Percentiles rank a stretch among this genome's conserved stretches.
These are phyloP conservation scores for Typhlomys cinereus DNA, from an alignment of 2,113 vertebrate species.

Conservation along the genomic window DNA sequence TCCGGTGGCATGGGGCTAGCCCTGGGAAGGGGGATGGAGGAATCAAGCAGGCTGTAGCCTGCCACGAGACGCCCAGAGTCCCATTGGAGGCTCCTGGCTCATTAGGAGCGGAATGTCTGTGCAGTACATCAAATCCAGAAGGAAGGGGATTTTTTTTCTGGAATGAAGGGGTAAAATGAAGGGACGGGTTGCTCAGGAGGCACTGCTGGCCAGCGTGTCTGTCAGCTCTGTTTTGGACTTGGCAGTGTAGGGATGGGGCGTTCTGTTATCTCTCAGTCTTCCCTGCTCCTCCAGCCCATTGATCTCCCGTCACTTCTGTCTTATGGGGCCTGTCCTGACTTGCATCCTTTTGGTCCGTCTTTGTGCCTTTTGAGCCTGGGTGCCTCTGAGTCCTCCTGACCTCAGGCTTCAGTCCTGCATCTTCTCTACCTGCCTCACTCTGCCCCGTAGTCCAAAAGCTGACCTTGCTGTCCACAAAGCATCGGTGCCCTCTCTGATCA, in stretches of 20 bases:
- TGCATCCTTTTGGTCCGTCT: neutral
- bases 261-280: neutral
- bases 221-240: neutral
- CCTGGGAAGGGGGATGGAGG: constrained; percentile 60
- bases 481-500: neutral
- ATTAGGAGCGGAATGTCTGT: constrained; percentile 76
- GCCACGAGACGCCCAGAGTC: constrained; percentile 70
- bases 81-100: constrained; percentile 73
- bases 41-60: constrained; percentile 52
- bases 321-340: neutral
- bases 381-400: neutral
- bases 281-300: fast-evolving
- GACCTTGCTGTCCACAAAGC: neutral
- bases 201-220: neutral
- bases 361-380: neutral
- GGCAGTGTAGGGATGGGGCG: neutral
- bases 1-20: constrained; percentile 49
- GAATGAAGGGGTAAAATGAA: constrained; percentile 44
- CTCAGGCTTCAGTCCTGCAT: fast-evolving
- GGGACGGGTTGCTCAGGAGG: neutral
- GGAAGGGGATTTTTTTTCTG: constrained; percentile 71
- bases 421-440: neutral
- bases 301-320: neutral
- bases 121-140: constrained; percentile 68
- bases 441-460: neutral